Evolutionary conservation across 2,888 invertebrate species (phyloP).

Genomic region (Temnothorax ravouxi): DNA sequence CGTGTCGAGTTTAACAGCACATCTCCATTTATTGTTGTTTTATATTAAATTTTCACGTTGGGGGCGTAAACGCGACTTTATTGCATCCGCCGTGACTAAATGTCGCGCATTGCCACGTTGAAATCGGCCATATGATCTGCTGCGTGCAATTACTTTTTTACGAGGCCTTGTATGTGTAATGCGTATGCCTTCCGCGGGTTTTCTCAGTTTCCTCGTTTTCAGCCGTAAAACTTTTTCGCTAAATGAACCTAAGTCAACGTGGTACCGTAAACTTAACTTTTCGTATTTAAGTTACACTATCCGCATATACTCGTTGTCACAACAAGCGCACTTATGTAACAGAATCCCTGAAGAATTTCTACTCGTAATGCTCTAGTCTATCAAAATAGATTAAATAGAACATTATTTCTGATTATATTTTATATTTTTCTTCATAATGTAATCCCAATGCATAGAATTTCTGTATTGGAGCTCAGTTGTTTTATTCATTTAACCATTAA

Average conservation of each 20-base stretch:
- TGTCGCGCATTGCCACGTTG: slow-evolving; percentile 61
- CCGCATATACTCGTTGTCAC: neutral
- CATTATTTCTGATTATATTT: neutral
- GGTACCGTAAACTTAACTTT: slow-evolving; percentile 36
- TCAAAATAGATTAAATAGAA: neutral
- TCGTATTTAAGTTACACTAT: neutral
- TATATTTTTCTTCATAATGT: slow-evolving; percentile 15
- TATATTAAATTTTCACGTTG: slow-evolving; percentile 65
- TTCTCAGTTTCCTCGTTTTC: slow-evolving; percentile 55
- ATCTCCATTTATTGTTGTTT: slow-evolving; percentile 69
- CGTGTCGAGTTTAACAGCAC: neutral
- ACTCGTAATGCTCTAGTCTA: neutral
- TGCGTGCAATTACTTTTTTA: slow-evolving; percentile 71
- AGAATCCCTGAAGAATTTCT: neutral
- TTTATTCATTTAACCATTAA: slow-evolving; percentile 46
- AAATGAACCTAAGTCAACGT: slow-evolving; percentile 32
- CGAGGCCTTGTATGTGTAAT: slow-evolving; percentile 49
- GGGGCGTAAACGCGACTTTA: slow-evolving; percentile 65
- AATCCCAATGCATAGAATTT: neutral
- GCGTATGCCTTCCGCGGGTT: slow-evolving; percentile 45
- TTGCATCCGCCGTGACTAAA: slow-evolving; percentile 65
- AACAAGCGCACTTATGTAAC: neutral
- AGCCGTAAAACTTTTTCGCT: slow-evolving; percentile 35
- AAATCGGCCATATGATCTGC: slow-evolving; percentile 71
- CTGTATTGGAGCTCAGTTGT: neutral